Base-by-base conservation (phyloP, 2,888 invertebrate species). In the Maniola hyperantus region DNA sequence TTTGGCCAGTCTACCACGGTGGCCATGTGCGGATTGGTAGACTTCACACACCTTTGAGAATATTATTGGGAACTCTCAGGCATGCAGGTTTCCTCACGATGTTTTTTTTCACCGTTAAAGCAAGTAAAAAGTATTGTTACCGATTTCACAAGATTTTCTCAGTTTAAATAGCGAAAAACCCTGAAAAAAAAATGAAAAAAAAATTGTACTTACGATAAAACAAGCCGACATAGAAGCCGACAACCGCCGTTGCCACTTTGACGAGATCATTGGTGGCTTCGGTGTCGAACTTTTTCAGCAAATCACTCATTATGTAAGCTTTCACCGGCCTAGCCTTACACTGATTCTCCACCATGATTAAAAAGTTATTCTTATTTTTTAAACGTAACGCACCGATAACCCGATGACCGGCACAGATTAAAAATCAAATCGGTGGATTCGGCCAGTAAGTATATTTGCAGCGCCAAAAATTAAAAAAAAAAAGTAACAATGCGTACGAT, bases 261-360 rank as follows among this genome's bases (percentile, higher is more conserved):
- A 88, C 84, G 69, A 87, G 80, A 76, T 91, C 90, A 73, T 85
- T 88, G 20, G 83, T 85, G 1, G 84, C 82, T 48, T 89, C 87
- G 54, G 83, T 79, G 73, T 90, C 85, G 55, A 90, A 85, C 72
- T 85, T 91, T 77, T 88, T 89, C 78, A 90, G 79, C 58, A 91
- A 72, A 76, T 91, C 90, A 86, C 91, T 91, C 91, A 91, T 91
- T 80, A 91, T 90, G 88, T 85, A 89, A 71, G 87, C 84, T 80
- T 87, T 91, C 74, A 71, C 87, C 74, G 74, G 85, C 80, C 88
- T 76, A 68, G 85, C 85, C 71, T 77, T 84, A 71, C 91, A 92
- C 87, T 89, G 85, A 76, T 76, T 84, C 77, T 91, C 85, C 71
- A 86, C 89, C 91, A 92, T 91, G 64, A 70, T 75, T 73, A 59